Percentiles rank a stretch among this genome's conserved stretches.
phyloP scores from a whole-genome alignment of 2,113 vertebrate genomes.

The Toxotes jaculatrix region DNA sequence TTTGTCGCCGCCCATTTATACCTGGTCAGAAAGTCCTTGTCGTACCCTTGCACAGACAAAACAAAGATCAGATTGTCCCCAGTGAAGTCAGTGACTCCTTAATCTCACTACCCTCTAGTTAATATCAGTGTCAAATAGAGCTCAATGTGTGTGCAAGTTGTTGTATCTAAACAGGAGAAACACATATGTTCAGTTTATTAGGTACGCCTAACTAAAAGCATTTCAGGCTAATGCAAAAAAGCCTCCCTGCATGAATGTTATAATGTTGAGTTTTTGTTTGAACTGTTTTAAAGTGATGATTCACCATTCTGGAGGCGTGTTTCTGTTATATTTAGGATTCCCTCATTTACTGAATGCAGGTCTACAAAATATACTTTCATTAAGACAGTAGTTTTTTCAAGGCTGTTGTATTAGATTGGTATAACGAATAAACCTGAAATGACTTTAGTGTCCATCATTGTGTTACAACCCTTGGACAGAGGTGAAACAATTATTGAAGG shows the following conservation, averaged over 20 bases:
- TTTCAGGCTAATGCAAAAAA: background rate
- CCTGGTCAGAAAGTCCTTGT: constrained; percentile 51
- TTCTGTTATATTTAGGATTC: background rate
- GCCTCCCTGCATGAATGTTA: background rate
- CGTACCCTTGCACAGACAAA: constrained; percentile 32
- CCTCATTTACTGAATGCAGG: background rate
- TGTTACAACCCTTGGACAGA: background rate
- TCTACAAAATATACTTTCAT: constrained; percentile 8
- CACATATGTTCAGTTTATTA: background rate
- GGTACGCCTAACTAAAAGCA: background rate
- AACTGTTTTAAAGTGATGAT: too few relatives aligned
- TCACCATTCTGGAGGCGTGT: background rate
- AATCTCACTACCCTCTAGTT: constrained; percentile 23
- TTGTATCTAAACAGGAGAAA: background rate
- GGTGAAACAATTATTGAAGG: too few relatives aligned
- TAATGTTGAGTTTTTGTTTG: background rate
- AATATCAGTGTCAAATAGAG: background rate
- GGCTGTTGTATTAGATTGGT: background rate
- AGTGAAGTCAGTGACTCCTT: background rate
- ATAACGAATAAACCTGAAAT: background rate
- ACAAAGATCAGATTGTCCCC: constrained; percentile 2
- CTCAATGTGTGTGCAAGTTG: background rate
- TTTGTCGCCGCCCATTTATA: constrained; percentile 24
- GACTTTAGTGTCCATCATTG: background rate
- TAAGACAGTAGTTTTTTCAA: background rate